phyloP scores from a whole-genome alignment of 2,888 invertebrate genomes.

The Synergus japonicus region DNA sequence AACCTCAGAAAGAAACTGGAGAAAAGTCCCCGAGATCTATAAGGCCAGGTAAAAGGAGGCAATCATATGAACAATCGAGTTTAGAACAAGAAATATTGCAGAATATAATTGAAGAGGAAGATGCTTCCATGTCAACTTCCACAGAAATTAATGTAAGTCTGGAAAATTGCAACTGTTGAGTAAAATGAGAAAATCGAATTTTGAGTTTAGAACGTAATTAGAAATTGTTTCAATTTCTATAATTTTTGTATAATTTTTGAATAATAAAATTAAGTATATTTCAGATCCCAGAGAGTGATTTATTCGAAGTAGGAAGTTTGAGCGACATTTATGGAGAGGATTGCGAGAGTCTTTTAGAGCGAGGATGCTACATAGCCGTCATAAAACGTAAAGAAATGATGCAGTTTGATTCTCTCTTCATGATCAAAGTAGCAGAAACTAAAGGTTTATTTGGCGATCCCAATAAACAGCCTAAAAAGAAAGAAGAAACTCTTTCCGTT shows the following conservation, averaged over 20 bases:
- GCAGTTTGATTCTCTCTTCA: constrained; percentile 88
- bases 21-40: constrained; percentile 46
- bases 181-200: no score
- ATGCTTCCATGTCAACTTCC: constrained; percentile 43
- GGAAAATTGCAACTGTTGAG: not conserved
- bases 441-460: constrained; percentile 86
- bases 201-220: no score
- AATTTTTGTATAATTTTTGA: no score
- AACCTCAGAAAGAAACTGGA: constrained; percentile 40
- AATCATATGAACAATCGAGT: constrained; percentile 50
- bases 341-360: constrained; percentile 76
- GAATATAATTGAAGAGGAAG: constrained; percentile 59
- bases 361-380: constrained; percentile 84
- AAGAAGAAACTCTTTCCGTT: constrained; percentile 58
- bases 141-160: constrained; percentile 53
- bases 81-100: constrained; percentile 48
- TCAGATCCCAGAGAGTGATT: constrained; percentile 84
- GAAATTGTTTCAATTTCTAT: no score
- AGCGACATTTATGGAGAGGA: constrained; percentile 81
- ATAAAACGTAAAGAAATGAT: constrained; percentile 87
- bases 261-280: not conserved
- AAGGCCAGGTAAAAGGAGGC: constrained; percentile 52
- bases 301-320: constrained; percentile 83
- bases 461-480: constrained; percentile 68
- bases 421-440: constrained; percentile 90